These are phyloP conservation scores for Tetropium fuscum DNA, from an alignment of 2,888 invertebrate species.

Conservation along the genomic window DNA sequence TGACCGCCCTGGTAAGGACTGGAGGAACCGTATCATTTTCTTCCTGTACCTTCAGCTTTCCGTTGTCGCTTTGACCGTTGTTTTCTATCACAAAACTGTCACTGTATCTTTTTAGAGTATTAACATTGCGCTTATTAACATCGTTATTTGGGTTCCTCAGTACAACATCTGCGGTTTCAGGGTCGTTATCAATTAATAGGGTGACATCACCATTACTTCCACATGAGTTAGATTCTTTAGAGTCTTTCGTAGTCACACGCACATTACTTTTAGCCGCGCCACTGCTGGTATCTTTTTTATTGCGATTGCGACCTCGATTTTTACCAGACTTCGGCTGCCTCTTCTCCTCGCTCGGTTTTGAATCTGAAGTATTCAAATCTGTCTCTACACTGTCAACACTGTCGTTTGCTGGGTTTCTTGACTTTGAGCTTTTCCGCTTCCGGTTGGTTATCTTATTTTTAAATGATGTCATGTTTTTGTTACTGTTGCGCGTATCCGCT, in stretches of 20 bases:
- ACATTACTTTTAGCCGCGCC: slow-evolving; percentile 29
- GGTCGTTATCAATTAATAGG: slow-evolving; percentile 38
- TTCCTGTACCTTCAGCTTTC: slow-evolving; percentile 40
- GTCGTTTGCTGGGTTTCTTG: slow-evolving; percentile 41
- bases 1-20: slow-evolving; percentile 51
- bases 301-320: slow-evolving; percentile 47
- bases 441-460: slow-evolving; percentile 64
- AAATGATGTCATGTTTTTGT: slow-evolving; percentile 62
- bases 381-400: slow-evolving; percentile 36
- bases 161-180: slow-evolving; percentile 50
- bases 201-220: slow-evolving; percentile 40
- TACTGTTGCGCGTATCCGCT: slow-evolving; percentile 59
- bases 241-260: slow-evolving; percentile 8
- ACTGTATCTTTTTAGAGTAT: slow-evolving; percentile 59
- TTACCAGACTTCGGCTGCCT: slow-evolving; percentile 43
- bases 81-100: slow-evolving; percentile 63
- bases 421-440: slow-evolving; percentile 62
- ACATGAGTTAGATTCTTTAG: slow-evolving; percentile 18
- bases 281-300: slow-evolving; percentile 41
- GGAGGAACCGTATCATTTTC: slow-evolving; percentile 43
- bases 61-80: slow-evolving; percentile 34
- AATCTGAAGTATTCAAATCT: slow-evolving; percentile 34
- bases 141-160: slow-evolving; percentile 47
- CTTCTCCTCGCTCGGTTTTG: slow-evolving; percentile 42
- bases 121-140: slow-evolving; percentile 37